Percentiles rank a stretch among this genome's conserved stretches.
phyloP scores from a whole-genome alignment of 2,888 invertebrate genomes.

The Camptogramma bilineatum region DNA sequence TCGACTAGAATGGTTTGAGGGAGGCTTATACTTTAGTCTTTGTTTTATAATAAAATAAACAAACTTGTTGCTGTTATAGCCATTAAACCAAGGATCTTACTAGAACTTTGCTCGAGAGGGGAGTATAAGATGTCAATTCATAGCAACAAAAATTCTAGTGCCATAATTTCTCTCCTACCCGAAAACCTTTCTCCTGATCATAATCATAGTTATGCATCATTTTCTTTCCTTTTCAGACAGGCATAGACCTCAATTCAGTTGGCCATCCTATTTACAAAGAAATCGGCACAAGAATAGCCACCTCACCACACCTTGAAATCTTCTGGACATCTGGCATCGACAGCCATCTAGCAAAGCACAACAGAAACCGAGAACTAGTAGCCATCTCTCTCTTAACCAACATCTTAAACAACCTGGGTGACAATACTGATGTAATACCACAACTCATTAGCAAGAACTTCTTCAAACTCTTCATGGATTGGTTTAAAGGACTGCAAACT shows the following conservation, averaged over 20 bases:
- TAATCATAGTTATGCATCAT: neutral
- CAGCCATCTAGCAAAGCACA: conserved; percentile 74
- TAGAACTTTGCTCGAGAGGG: too few species aligned
- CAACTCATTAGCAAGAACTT: conserved; percentile 87
- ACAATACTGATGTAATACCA: conserved; percentile 79
- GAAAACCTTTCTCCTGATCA: neutral
- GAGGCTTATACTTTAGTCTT: too few species aligned
- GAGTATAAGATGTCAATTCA: too few species aligned
- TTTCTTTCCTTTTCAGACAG: conserved; percentile 76
- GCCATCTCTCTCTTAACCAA: conserved; percentile 86
- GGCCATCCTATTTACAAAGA: conserved; percentile 88
- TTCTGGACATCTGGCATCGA: conserved; percentile 86
- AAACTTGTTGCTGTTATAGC: too few species aligned
- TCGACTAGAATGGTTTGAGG: too few species aligned
- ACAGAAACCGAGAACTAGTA: conserved; percentile 86
- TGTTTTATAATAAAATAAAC: too few species aligned
- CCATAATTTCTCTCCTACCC: too few species aligned
- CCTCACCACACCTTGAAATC: conserved; percentile 76
- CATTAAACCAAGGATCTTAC: too few species aligned
- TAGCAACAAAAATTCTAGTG: too few species aligned
- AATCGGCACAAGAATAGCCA: conserved; percentile 83
- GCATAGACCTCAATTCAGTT: conserved; percentile 84
- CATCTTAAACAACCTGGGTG: conserved; percentile 79
- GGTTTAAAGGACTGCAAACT: conserved; percentile 86
- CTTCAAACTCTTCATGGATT: conserved; percentile 86